A percentile compares a stretch with the other conserved stretches of the same genome.
Evolutionary conservation across 2,888 invertebrate genomes (phyloP).

Genomic region (Habroteleia sp.): DNA sequence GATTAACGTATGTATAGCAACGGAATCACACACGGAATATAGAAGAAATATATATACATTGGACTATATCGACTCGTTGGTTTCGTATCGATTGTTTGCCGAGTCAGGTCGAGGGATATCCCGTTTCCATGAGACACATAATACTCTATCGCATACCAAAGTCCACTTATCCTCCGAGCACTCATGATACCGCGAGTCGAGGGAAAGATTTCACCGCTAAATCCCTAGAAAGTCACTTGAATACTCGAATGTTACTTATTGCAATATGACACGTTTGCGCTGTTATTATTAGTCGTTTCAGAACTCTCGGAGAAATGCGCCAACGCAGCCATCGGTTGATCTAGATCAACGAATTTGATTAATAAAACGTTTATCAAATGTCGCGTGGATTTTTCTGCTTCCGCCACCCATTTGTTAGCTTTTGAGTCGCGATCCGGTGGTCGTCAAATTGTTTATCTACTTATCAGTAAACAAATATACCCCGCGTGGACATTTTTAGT

Average conservation of each 20-base stretch:
- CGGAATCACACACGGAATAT: constrained; percentile 61
- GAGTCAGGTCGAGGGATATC: constrained; percentile 76
- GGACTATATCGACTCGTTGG: constrained; percentile 67
- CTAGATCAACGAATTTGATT: constrained; percentile 44
- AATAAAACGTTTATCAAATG: constrained; percentile 37
- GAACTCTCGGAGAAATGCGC: constrained; percentile 40
- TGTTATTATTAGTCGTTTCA: constrained; percentile 44
- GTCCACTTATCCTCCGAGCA: constrained; percentile 67
- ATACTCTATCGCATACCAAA: constrained; percentile 76
- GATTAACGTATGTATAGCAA: constrained; percentile 63
- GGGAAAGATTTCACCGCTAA: constrained; percentile 68
- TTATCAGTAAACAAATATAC: constrained; percentile 53
- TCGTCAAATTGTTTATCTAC: constrained; percentile 39
- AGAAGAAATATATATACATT: constrained; percentile 39
- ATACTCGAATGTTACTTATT: constrained; percentile 57
- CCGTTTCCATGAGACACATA: constrained; percentile 78
- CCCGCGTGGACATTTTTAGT: too few species aligned
- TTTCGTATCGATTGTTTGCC: constrained; percentile 77
- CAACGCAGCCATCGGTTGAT: constrained; percentile 35
- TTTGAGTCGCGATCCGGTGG: too few species aligned
- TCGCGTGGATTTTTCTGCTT: too few species aligned
- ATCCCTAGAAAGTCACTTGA: constrained; percentile 67
- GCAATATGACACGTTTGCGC: constrained; percentile 48
- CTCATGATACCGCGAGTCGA: constrained; percentile 57
- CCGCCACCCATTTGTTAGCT: too few species aligned